These are phyloP conservation scores for Pogonocichla stellata DNA, from an alignment of 2,113 vertebrate species.

Conservation along the genomic window DNA sequence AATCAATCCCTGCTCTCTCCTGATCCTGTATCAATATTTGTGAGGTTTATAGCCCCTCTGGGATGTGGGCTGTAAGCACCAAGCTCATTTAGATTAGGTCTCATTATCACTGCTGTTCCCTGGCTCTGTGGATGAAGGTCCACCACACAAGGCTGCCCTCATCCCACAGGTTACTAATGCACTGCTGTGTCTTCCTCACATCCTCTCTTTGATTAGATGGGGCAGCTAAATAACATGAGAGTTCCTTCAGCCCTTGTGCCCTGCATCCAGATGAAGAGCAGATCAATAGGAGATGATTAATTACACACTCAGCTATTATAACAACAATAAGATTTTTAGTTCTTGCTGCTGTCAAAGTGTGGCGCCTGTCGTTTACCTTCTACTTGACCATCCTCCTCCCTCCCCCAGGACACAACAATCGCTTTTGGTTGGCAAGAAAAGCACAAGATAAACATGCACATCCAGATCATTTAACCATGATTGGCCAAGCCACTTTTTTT, in stretches of 20 bases:
- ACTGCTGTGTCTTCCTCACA: background rate
- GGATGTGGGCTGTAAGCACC: background rate
- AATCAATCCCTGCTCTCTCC: slow-evolving; percentile 38
- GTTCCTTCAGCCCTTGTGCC: slow-evolving; percentile 12
- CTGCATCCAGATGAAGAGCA: slow-evolving; percentile 45
- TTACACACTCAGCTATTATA: slow-evolving; percentile 44
- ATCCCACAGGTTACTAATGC: slow-evolving; percentile 18
- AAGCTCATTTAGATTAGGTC: slow-evolving; percentile 34
- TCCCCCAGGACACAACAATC: background rate
- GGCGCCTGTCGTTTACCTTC: slow-evolving; percentile 4
- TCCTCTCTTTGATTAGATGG: background rate
- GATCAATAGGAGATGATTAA: slow-evolving; percentile 68
- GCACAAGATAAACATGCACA: slow-evolving; percentile 16
- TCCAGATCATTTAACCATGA: background rate
- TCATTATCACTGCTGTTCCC: slow-evolving; percentile 2
- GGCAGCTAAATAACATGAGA: slow-evolving; percentile 39
- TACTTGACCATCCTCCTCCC: background rate
- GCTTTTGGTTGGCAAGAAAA: slow-evolving; percentile 27
- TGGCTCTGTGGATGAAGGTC: background rate
- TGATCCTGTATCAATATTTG: slow-evolving; percentile 35
- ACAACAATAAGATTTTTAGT: slow-evolving; percentile 36
- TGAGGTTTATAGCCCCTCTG: slow-evolving; percentile 13
- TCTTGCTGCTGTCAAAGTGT: background rate
- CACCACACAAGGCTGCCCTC: background rate
- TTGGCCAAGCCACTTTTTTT: background rate